A percentile compares a stretch with the other conserved stretches of the same genome.
Evolutionary conservation across 2,797 vertebrate genomes (phyloP).

Genomic region (Fringilla coelebs): DNA sequence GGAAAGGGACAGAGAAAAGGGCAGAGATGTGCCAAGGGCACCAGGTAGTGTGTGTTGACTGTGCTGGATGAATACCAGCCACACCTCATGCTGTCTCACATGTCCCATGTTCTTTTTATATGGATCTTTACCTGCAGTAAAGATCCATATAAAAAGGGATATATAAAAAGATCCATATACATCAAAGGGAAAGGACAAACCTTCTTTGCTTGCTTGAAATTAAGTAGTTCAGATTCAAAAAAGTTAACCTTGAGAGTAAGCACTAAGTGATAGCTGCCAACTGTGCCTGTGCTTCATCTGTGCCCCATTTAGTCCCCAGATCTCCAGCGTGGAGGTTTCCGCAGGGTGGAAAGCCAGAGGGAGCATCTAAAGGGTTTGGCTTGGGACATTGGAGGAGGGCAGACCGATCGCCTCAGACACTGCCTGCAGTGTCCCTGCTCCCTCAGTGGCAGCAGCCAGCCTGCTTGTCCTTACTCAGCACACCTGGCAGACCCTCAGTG

Average conservation of each 20-base stretch:
- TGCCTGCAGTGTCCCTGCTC: background rate
- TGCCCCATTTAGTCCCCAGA: background rate
- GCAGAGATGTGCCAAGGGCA: background rate
- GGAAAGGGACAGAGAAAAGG: background rate
- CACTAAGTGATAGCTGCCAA: accelerated
- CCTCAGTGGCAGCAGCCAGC: background rate
- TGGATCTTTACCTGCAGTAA: background rate
- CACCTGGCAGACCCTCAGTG: background rate
- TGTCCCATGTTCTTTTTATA: background rate
- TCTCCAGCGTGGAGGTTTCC: background rate
- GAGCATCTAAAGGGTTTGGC: accelerated
- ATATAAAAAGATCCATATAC: too few species aligned
- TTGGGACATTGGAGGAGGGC: background rate
- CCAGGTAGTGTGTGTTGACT: accelerated
- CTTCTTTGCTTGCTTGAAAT: background rate
- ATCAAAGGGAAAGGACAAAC: background rate
- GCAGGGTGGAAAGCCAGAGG: background rate
- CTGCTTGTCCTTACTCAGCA: background rate
- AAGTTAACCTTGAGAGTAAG: background rate
- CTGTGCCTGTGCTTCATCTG: background rate
- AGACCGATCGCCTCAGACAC: accelerated
- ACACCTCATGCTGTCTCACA: accelerated
- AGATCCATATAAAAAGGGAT: too few species aligned
- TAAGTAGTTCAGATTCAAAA: background rate
- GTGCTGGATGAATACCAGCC: background rate